phyloP scores from a whole-genome alignment of 2,797 vertebrate species.

The Chanos chanos region DNA sequence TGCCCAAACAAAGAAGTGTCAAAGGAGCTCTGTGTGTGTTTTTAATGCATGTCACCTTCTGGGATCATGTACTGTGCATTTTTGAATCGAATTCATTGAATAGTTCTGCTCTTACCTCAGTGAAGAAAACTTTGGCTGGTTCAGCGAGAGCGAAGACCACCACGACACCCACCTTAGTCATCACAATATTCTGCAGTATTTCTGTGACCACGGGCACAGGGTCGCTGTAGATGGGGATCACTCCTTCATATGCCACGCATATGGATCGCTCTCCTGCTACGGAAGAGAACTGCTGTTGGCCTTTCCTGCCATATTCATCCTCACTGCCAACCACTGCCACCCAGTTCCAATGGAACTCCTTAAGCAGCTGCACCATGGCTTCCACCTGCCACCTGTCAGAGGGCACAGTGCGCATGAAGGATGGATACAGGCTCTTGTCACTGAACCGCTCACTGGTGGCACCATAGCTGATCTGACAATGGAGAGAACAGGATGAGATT shows the following conservation, averaged over 20 bases:
- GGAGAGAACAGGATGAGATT: neutral
- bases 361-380: conserved; percentile 70
- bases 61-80: too few relatives aligned
- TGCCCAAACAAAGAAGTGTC: conserved; percentile 29
- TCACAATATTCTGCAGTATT: conserved; percentile 60
- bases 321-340: conserved; percentile 80
- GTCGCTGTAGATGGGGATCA: conserved; percentile 71
- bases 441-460: conserved; percentile 83
- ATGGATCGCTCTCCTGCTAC: conserved; percentile 55
- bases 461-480: conserved; percentile 78
- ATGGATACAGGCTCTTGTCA: conserved; percentile 70
- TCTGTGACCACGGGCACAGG: neutral
- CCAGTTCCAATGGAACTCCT: conserved; percentile 83
- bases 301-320: conserved; percentile 78
- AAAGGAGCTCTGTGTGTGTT: neutral
- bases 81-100: too few relatives aligned
- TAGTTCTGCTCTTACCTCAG: conserved; percentile 53
- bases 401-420: conserved; percentile 86
- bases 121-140: conserved; percentile 61
- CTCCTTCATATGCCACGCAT: conserved; percentile 82
- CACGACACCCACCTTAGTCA: conserved; percentile 66
- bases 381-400: conserved; percentile 73
- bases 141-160: conserved; percentile 70
- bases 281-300: conserved; percentile 64
- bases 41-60: too few relatives aligned